Evolutionary conservation across 2,113 vertebrate genomes (phyloP), one percentile per base, ranked within the genome.

Genomic region (Colinus virginianus): DNA sequence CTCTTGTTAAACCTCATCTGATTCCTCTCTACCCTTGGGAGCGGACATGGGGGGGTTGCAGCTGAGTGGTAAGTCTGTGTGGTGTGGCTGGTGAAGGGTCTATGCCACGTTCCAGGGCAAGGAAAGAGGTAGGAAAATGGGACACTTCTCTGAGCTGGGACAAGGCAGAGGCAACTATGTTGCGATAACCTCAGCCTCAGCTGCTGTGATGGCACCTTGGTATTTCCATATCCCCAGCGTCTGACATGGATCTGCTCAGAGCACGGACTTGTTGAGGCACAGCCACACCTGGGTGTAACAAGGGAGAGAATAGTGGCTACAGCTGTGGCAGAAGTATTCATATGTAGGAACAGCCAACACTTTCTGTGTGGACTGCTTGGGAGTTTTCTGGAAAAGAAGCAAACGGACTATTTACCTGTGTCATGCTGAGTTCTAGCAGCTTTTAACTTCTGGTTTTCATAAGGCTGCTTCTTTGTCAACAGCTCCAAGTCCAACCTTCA

Each of bases 141-240:
- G 3, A 30, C 48, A n/a, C 23, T 69, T 20, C 34, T 69, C 26
- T 59, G 43, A 70, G 32, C 61, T 66, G 40, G 46, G 45, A 58
- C 26, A 30, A 26, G 40, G 42, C 42, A 2, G 6, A 87, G 13
- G 46, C 43, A 48, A 59, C 23, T 1, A 0, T 19, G 20, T 59
- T 48, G 17, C 12, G 16, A 13, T 23, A 67, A 75, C 18, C 8
- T n/a, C 62, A 43, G 40, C 62, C 40, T 43, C 62, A 43, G 13
- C 28, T 19, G 26, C 26, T 30, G 18, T 7, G 18, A 43, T 40
- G 34, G 11, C 18, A 9, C 40, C 63, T 45, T 66, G 63, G 19
- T 5, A 42, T 43, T 43, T 66, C 40, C 19, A 21, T 32, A 66
- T 43, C 40, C 40, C 11, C 28, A 42, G 62, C 23, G 20, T 26